Conservation (phyloP, 2,888 invertebrate genomes). For the Lycia hirtaria region DNA sequence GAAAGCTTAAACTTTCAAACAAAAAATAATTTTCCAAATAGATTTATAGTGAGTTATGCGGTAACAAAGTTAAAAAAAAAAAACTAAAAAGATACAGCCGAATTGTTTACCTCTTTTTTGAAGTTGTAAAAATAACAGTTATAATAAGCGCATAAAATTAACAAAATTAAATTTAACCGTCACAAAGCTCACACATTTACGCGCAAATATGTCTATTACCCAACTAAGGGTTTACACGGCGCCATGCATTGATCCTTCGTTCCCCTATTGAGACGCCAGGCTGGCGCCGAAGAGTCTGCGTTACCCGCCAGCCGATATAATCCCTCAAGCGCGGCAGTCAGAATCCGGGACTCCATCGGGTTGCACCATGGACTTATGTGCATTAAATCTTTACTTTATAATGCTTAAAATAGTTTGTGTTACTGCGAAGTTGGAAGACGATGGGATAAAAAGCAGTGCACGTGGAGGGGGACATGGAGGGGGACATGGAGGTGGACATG, state of each 20-base stretch:
- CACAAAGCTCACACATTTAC: background rate
- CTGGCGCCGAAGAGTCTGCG: constrained; percentile 71
- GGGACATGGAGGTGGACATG: constrained; percentile 50
- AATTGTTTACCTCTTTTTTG: no score
- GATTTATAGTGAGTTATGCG: no score
- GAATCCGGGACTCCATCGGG: constrained; percentile 63
- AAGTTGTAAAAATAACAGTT: no score
- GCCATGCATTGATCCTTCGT: constrained; percentile 32
- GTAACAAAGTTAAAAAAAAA: no score
- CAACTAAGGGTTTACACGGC: constrained; percentile 10
- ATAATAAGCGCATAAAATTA: no score
- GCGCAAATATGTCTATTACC: constrained; percentile 13
- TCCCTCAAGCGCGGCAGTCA: constrained; percentile 67
- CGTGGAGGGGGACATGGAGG: constrained; percentile 45
- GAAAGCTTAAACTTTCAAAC: no score
- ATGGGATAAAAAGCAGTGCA: constrained; percentile 11
- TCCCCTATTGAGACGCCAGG: constrained; percentile 55
- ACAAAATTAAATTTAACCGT: no score
- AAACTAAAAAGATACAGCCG: no score
- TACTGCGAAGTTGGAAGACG: constrained; percentile 49
- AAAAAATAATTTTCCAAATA: no score
- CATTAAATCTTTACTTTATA: constrained; percentile 47
- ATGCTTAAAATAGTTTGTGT: constrained; percentile 46
- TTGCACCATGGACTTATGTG: constrained; percentile 64
- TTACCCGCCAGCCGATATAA: constrained; percentile 63